phyloP scores from a whole-genome alignment of 2,113 vertebrate genomes.

The Takifugu bimaculatus region DNA sequence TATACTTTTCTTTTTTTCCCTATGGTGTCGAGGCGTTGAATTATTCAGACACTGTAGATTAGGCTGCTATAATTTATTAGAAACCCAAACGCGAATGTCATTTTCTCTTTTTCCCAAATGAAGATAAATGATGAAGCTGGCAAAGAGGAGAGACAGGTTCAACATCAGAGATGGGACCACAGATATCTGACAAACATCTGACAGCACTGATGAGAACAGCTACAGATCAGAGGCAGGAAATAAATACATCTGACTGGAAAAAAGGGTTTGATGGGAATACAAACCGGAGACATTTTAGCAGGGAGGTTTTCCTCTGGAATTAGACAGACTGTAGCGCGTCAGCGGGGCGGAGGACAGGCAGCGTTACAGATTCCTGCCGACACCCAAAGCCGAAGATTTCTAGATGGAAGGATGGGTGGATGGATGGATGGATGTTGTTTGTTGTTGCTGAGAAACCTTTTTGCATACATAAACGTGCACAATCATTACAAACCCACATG shows the following conservation, averaged over 20 bases:
- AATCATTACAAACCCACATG: too few relatives aligned
- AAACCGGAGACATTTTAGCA: slow-evolving; percentile 49
- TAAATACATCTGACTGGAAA: slow-evolving; percentile 43
- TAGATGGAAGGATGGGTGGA: too few relatives aligned
- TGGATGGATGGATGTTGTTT: too few relatives aligned
- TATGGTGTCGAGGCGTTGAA: slow-evolving; percentile 42
- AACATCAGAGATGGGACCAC: slow-evolving; percentile 49
- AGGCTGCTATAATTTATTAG: slow-evolving; percentile 65
- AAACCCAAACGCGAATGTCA: slow-evolving; percentile 64
- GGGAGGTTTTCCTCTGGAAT: slow-evolving; percentile 37
- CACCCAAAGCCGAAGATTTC: too few relatives aligned
- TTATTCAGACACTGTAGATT: slow-evolving; percentile 60
- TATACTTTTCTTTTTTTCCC: neutral
- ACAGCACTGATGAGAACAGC: slow-evolving; percentile 29
- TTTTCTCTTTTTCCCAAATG: slow-evolving; percentile 64
- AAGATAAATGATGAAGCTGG: slow-evolving; percentile 55
- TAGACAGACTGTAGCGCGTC: slow-evolving; percentile 16
- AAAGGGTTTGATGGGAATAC: slow-evolving; percentile 56
- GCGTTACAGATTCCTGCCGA: slow-evolving; percentile 15
- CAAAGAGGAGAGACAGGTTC: slow-evolving; percentile 49
- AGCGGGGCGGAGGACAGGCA: slow-evolving; percentile 17
- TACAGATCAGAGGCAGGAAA: slow-evolving; percentile 53
- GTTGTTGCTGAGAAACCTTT: too few relatives aligned
- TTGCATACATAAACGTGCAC: too few relatives aligned
- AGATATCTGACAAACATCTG: slow-evolving; percentile 61